Evolutionary conservation across 2,113 vertebrate species (phyloP), one percentile per base, ranked within the genome.

Genomic region (Corythoichthys haematopterus): DNA sequence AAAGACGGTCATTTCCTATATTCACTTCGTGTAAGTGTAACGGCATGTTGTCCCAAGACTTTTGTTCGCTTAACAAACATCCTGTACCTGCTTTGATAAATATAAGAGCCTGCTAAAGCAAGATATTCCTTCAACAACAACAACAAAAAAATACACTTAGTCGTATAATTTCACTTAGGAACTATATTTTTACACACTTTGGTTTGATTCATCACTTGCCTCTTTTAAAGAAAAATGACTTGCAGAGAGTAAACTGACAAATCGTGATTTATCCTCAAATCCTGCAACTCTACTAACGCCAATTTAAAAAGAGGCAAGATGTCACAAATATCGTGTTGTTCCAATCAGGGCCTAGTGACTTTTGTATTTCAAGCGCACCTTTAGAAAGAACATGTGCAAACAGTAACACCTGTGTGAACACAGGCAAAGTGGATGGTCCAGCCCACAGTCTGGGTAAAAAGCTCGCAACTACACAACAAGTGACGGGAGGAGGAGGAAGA

Each of bases 381-480:
- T 33, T 66, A 45, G 65, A 74, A 57, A 76, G 37, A 76, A 77
- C 75, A 59, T 79, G 83, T 85, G 88, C 80, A 84, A 83, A 80
- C 51, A 65, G 37, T 62, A 64, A 68, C 56, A 55, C 76, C 40
- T 68, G 69, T 72, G 62, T 73, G 70, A 63, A 77, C 81, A 79
- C 58, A 70, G 57, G 69, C 55, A 36, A 45, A 28, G 64, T 37
- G 62, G 15, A 66, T 38, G 51, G 58, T 52, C 53, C 37, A 65
- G 37, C 61, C 69, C 59, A 28, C 11, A 11, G 59, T 62, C 40
- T 28, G 46, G 71, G 66, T 58, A 57, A 63, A 69, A 70, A 33
- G 45, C 70, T 72, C 59, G 60, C 78, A 70, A 6, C 60, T 35
- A 59, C 68, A 74, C 62, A 55, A 63, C 64, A 3, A 35, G 0